Evolutionary conservation across 1,140 invertebrate genomes (phyloP).

Genomic region (Fopius arisanus): DNA sequence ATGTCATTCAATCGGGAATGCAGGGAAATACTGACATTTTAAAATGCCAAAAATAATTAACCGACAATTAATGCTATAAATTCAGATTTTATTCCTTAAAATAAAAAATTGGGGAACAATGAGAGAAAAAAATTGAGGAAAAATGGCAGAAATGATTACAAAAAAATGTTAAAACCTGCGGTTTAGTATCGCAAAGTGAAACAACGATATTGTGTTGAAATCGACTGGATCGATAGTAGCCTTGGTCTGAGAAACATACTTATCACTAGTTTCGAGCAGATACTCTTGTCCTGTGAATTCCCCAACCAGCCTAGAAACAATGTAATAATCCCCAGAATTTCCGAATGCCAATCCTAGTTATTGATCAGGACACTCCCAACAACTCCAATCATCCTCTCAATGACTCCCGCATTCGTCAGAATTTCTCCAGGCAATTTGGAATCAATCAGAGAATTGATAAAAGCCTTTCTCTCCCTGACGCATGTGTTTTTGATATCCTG

Average conservation of each 20-base stretch:
- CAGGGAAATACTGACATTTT: too few species aligned
- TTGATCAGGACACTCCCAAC: neutral
- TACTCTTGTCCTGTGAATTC: neutral
- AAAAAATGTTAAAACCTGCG: neutral
- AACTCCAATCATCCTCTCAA: neutral
- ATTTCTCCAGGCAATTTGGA: neutral
- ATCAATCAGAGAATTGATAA: slow-evolving; percentile 5
- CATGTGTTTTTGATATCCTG: slow-evolving; percentile 31
- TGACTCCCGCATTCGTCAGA: neutral
- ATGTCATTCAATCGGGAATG: too few species aligned
- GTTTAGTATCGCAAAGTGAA: neutral
- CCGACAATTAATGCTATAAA: too few species aligned
- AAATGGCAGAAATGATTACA: neutral
- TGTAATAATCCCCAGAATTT: neutral
- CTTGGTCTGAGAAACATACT: slow-evolving; percentile 21
- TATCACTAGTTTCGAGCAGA: slow-evolving; percentile 1
- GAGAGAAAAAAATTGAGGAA: neutral
- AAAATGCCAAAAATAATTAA: too few species aligned
- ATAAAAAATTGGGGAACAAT: too few species aligned
- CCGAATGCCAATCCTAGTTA: neutral
- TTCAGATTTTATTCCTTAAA: too few species aligned
- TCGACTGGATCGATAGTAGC: slow-evolving; percentile 25
- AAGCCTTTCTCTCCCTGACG: slow-evolving; percentile 30
- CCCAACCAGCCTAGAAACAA: neutral
- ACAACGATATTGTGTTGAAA: slow-evolving; percentile 24